phyloP scores from a whole-genome alignment of 2,888 invertebrate genomes.

The Ischnus inquisitorius region DNA sequence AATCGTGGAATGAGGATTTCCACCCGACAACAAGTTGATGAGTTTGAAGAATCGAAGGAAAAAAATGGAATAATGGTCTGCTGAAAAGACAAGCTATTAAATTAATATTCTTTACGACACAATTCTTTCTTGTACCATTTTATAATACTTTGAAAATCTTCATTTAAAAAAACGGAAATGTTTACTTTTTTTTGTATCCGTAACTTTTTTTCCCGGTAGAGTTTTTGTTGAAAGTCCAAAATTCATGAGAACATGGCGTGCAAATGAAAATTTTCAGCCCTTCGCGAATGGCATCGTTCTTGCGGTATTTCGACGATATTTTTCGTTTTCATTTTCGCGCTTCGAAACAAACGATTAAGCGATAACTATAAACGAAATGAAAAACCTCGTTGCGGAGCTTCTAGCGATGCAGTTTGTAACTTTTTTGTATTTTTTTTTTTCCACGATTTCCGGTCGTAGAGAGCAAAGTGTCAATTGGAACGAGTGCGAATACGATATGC shows the following conservation, averaged over 20 bases:
- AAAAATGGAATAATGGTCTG: no score
- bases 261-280: no score
- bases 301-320: no score
- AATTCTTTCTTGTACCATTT: background rate
- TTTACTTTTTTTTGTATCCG: no score
- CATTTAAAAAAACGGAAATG: background rate
- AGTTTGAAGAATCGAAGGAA: constrained; percentile 24
- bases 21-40: constrained; percentile 20
- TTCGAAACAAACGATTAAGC: background rate
- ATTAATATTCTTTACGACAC: background rate
- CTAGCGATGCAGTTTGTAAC: background rate
- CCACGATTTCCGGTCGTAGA: background rate
- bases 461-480: constrained; percentile 37
- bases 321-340: background rate
- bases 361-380: background rate
- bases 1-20: background rate
- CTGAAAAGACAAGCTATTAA: background rate
- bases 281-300: no score
- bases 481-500: constrained; percentile 41
- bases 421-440: background rate
- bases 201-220: no score
- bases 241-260: no score
- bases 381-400: background rate
- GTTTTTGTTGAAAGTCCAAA: no score
- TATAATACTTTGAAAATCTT: background rate